phyloP scores from a whole-genome alignment of 2,797 vertebrate species.

The Enteromius mattozi region DNA sequence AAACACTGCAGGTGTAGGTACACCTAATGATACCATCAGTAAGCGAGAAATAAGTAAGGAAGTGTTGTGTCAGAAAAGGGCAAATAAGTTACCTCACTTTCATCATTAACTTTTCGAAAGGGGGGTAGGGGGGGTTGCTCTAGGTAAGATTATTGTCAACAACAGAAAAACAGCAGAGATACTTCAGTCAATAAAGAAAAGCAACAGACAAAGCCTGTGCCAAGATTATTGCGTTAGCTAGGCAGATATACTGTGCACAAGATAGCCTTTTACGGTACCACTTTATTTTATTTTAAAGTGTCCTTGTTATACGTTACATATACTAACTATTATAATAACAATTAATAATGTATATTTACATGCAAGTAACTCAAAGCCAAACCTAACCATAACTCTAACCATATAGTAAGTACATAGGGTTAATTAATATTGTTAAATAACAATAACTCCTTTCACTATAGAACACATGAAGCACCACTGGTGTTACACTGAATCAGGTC shows the following conservation, averaged over 20 bases:
- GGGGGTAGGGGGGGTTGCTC: not conserved
- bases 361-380: too few relatives aligned
- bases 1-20: conserved; percentile 50
- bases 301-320: too few relatives aligned
- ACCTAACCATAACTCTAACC: too few relatives aligned
- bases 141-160: not conserved
- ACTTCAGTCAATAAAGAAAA: not conserved
- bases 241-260: not conserved
- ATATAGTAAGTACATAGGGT: too few relatives aligned
- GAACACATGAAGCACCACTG: too few relatives aligned
- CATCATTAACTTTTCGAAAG: not conserved
- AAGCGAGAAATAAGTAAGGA: conserved; percentile 30
- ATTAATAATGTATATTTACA: too few relatives aligned
- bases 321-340: too few relatives aligned
- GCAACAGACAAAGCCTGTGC: not conserved
- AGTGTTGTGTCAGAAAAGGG: not conserved
- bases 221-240: not conserved
- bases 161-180: not conserved
- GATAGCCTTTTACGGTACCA: not conserved
- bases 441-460: not conserved
- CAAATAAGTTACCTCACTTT: not conserved
- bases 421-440: too few relatives aligned
- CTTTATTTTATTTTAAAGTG: too few relatives aligned
- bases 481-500: not conserved
- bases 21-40: conserved; percentile 70